A percentile compares a stretch with the other conserved stretches of the same genome.
These are phyloP conservation scores for Colius striatus DNA, from an alignment of 2,113 vertebrate genomes.

Conservation along the genomic window DNA sequence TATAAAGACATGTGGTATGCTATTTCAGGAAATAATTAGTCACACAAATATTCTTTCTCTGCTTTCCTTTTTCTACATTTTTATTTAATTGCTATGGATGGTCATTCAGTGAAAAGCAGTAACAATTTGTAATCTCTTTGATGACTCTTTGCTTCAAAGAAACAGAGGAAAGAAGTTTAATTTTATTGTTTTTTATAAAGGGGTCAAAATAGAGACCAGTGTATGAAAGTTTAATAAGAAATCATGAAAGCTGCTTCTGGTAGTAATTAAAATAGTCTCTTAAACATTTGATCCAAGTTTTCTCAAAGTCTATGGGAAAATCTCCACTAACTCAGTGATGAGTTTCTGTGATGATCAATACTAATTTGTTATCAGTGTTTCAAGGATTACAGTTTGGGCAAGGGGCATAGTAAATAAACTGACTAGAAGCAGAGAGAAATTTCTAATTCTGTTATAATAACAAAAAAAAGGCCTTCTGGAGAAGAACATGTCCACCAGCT, in stretches of 20 bases:
- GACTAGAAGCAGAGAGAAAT: not conserved
- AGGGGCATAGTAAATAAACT: not conserved
- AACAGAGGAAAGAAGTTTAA: not conserved
- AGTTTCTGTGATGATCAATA: not conserved
- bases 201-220: not conserved
- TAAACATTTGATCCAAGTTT: not conserved
- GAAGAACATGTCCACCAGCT: not conserved
- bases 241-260: not conserved
- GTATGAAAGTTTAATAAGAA: not conserved
- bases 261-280: not conserved
- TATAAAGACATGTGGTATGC: not conserved
- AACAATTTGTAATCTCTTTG: not conserved
- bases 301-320: not conserved
- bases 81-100: not conserved
- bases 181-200: not conserved
- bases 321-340: not conserved
- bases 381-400: not conserved
- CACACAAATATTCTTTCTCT: not conserved
- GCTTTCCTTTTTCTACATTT: not conserved
- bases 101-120: slow-evolving; percentile 34
- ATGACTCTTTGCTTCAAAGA: not conserved
- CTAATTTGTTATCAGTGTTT: not conserved
- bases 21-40: slow-evolving; percentile 9
- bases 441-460: not conserved
- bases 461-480: not conserved